phyloP scores from a whole-genome alignment of 1,140 invertebrate genomes.

The Harlomillsia oculata region DNA sequence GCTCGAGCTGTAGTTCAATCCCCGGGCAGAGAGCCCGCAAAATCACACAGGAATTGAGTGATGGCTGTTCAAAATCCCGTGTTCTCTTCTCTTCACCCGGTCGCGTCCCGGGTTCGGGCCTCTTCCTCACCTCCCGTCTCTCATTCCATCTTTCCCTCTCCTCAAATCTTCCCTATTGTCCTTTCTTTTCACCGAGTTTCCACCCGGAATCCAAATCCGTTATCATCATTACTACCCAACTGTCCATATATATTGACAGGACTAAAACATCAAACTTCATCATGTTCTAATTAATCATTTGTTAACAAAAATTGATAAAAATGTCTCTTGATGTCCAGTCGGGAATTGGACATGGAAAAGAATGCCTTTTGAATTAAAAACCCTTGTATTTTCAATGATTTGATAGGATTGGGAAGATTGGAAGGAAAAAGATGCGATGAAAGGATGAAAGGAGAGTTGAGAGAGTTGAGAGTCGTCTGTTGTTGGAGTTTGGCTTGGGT shows the following conservation, averaged over 20 bases:
- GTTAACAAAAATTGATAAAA: no score
- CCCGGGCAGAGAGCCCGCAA: constrained; percentile 12
- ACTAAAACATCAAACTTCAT: no score
- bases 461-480: neutral
- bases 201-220: no score
- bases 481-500: neutral
- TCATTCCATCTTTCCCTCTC: neutral
- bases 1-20: neutral
- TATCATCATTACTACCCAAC: no score
- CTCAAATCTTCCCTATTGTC: no score
- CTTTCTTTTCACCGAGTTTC: no score
- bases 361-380: no score
- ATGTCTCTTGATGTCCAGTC: neutral
- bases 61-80: constrained; percentile 10
- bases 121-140: neutral
- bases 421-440: no score
- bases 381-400: no score
- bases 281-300: no score
- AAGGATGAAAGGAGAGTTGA: neutral
- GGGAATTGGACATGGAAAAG: neutral
- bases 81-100: neutral
- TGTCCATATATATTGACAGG: no score
- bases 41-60: constrained; percentile 17
- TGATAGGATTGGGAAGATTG: no score
- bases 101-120: neutral